Evolutionary conservation across 2,888 invertebrate genomes (phyloP).

Genomic region (Lycia hirtaria): DNA sequence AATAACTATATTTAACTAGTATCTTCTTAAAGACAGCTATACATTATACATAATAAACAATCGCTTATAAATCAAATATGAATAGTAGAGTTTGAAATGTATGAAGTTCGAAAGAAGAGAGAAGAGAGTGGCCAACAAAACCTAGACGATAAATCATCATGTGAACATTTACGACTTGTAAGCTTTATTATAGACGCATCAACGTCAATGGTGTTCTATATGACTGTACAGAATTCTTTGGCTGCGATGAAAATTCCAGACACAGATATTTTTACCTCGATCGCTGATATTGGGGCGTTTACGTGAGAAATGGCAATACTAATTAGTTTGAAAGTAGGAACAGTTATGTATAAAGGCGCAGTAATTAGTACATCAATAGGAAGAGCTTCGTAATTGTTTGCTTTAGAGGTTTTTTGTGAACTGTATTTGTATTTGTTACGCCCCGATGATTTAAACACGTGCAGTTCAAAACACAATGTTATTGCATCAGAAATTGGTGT

Average conservation of each 20-base stretch:
- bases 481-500: neutral
- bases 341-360: conserved; percentile 13
- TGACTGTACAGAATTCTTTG: conserved; percentile 58
- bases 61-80: too few relatives aligned
- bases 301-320: conserved; percentile 55
- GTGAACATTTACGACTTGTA: conserved; percentile 55
- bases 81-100: neutral
- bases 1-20: too few relatives aligned
- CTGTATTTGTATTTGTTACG: neutral
- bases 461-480: conserved; percentile 4
- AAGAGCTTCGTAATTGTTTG: conserved; percentile 3
- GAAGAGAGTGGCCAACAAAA: conserved; percentile 44
- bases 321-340: conserved; percentile 40
- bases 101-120: conserved; percentile 10
- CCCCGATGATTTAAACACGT: conserved; percentile 3
- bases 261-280: conserved; percentile 61
- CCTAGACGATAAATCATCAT: conserved; percentile 52
- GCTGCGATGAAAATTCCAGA: conserved; percentile 60
- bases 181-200: conserved; percentile 56
- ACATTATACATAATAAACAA: too few relatives aligned
- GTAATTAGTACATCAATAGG: conserved; percentile 12
- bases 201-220: conserved; percentile 56
- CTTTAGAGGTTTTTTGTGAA: conserved; percentile 7
- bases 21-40: too few relatives aligned
- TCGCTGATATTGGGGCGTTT: conserved; percentile 52